Base-by-base conservation (phyloP, 2,797 vertebrate genomes). In the Betta splendens region DNA sequence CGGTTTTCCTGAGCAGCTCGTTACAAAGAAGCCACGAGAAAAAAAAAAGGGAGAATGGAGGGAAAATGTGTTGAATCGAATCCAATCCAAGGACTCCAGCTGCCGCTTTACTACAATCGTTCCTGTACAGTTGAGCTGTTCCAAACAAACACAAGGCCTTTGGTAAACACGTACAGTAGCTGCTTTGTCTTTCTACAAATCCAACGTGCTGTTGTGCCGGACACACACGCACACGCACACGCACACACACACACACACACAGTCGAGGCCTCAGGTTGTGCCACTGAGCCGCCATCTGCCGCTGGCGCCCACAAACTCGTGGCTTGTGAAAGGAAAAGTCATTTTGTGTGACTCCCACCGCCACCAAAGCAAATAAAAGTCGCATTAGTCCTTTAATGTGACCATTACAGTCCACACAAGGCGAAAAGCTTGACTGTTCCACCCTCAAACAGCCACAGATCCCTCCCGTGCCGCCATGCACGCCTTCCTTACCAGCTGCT, bases 401-500 rank as follows among this genome's bases (percentile, higher is more conserved):
- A 39, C 49, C 42, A 51, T 77, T 58, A 55, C 20, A 43, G 21
- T 22, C 12, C 16, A 25, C 33, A 51, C 26, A 66, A 59, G 59
- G 49, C 16, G 28, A 51, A 36, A 39, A 39, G 45, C 51, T 70
- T 20, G 32, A 58, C 60, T 31, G 17, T 22, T 64, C 13, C 13
- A 16, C 62, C 46, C 38, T 22, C 32, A 64, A 40, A 57, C n/a
- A 45, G 50, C 32, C 26, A 40, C 43, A 47, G 69, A 71, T 81
- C 37, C 56, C 32, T 1, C 55, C 35, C 33, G 49, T 59, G 60
- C 53, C 54, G 44, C 39, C n/a, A 23, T 36, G 69, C 28, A 48
- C 17, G 29, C 52, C 46, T 57, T 46, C 74, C 95, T 96, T 92
- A 99, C 97, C 95, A 99, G 91, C 88, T 99, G 97, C 79, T 98